These are phyloP conservation scores for Dioctria rufipes DNA, from an alignment of 2,888 invertebrate species.

Conservation along the genomic window DNA sequence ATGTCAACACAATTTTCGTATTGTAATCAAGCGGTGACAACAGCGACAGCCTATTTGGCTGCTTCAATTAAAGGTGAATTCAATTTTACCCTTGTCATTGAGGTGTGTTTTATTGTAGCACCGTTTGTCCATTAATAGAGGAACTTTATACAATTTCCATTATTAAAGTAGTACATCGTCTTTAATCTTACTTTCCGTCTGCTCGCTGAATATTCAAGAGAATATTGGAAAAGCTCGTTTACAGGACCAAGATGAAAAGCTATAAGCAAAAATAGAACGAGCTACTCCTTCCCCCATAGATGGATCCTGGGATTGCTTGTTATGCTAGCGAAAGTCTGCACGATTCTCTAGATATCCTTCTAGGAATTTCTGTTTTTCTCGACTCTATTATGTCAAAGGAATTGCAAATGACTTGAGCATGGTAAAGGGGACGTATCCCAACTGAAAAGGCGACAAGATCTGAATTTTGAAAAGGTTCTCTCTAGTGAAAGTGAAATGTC, in stretches of 20 bases:
- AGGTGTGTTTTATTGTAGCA: conserved; percentile 35
- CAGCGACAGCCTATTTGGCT: conserved; percentile 10
- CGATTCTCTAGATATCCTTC: conserved; percentile 43
- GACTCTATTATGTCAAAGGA: conserved; percentile 52
- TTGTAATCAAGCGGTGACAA: conserved; percentile 47
- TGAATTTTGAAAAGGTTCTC: conserved; percentile 50
- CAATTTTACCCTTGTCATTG: background rate
- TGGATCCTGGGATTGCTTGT: conserved; percentile 27
- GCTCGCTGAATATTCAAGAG: conserved; percentile 17
- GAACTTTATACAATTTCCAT: background rate
- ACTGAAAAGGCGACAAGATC: conserved; percentile 39
- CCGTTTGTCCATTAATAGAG: background rate
- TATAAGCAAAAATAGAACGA: conserved; percentile 25
- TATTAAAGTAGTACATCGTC: conserved; percentile 18
- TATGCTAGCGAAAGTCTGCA: conserved; percentile 48
- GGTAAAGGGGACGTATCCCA: conserved; percentile 17
- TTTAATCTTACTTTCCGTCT: conserved; percentile 18
- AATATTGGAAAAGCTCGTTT: conserved; percentile 7
- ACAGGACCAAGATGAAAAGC: conserved; percentile 5
- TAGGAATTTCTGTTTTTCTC: conserved; percentile 46
- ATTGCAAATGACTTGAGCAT: conserved; percentile 51
- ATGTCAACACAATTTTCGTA: conserved; percentile 50
- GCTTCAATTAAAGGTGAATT: conserved; percentile 7
- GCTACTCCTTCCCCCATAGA: conserved; percentile 6
- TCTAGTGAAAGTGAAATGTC: conserved; percentile 49